Evolutionary conservation across 2,797 vertebrate genomes (phyloP), one percentile per base, ranked within the genome.

Genomic region (Graptemys geographica): DNA sequence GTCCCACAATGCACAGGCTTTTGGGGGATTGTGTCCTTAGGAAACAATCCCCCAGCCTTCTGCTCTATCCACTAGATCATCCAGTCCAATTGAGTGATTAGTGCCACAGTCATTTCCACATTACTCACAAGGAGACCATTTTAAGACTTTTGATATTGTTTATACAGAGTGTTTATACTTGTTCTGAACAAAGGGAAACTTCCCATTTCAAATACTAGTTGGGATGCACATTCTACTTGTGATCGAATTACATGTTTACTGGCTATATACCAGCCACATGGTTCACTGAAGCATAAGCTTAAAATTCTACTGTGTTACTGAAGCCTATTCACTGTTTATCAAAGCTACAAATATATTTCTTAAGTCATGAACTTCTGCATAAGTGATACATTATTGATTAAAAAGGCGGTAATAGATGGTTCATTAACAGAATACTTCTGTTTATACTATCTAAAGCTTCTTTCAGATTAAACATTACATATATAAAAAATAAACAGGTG

Each of bases 371-470:
- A 83, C 82, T 93, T 23, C 91, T 88, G 52, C 13, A 2, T 72
- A 82, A 90, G 33, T 65, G 53, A 93, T 95, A 72, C 49, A 81
- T 96, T 94, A 95, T 96, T 93, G 74, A 95, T 2, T 53, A 69
- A 72, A 86, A 90, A 93, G 59, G 44, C 52, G 93, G 89, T 86
- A 65, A 88, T 88, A 84, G 41, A 81, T 37, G 59, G 80, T 74
- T 86, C 1, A 1, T 49, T 62, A 78, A n/a, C 47, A 90, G 62
- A 27, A 79, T 88, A 72, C 51, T 91, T 53, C 41, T 94, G 69
- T 55, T 79, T 92, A 57, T 89, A 86, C 83, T 72, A 95, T 62
- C 72, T 49, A 84, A 95, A 92, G 80, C 79, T 12, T 79, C 79
- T 95, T 23, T 90, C 59, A 88, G 49, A 47, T 31, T 84, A 62